These are phyloP conservation scores for Listronotus bonariensis DNA, from an alignment of 1,140 invertebrate genomes.

Conservation along the genomic window DNA sequence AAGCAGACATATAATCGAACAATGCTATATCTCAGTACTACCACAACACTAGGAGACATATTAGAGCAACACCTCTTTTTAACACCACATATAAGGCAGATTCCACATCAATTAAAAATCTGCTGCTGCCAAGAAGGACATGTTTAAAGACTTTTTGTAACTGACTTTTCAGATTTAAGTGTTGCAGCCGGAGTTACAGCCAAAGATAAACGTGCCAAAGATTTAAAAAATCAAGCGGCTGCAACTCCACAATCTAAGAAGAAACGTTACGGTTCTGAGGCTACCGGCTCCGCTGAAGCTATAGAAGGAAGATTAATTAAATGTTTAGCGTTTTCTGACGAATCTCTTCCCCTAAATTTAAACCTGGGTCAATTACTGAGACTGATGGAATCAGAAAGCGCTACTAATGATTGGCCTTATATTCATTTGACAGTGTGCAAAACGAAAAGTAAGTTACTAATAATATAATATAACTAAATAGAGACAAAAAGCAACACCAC, in stretches of 20 bases:
- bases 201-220: conserved; percentile 81
- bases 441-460: conserved; percentile 47
- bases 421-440: conserved; percentile 51
- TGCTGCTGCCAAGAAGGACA: conserved; percentile 22
- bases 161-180: conserved; percentile 67
- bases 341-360: conserved; percentile 49
- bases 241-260: conserved; percentile 51
- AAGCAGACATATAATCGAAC: conserved; percentile 63
- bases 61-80: conserved; percentile 58
- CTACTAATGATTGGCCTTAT: conserved; percentile 49
- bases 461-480: no score
- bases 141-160: conserved; percentile 52
- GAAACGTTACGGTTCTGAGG: conserved; percentile 47
- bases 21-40: conserved; percentile 73
- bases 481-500: no score
- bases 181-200: conserved; percentile 80
- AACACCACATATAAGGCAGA: conserved; percentile 46
- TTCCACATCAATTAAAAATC: conserved; percentile 34
- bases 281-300: conserved; percentile 17
- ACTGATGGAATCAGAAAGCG: conserved; percentile 49
- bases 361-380: conserved; percentile 51
- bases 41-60: conserved; percentile 66
- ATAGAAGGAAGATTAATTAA: conserved; percentile 49
- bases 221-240: conserved; percentile 65
- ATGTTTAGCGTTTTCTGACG: conserved; percentile 48